phyloP scores from a whole-genome alignment of 2,888 invertebrate genomes.

The Polymixis flavicincta region DNA sequence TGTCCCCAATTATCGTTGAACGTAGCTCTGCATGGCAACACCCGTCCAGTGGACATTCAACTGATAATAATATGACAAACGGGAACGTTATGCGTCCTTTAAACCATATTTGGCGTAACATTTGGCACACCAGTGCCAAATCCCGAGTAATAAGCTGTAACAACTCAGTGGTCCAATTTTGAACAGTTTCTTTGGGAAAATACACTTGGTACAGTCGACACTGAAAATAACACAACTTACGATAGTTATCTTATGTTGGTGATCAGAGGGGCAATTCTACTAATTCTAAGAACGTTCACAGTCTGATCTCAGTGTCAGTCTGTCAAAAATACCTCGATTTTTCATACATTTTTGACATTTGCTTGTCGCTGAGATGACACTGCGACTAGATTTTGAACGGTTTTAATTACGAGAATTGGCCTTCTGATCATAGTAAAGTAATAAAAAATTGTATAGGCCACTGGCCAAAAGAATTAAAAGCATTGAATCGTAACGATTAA shows the following conservation, averaged over 20 bases:
- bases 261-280: too few relatives aligned
- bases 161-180: slow-evolving; percentile 57
- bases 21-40: slow-evolving; percentile 3
- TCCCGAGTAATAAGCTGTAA: slow-evolving; percentile 58
- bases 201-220: slow-evolving; percentile 3
- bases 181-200: slow-evolving; percentile 32
- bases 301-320: too few relatives aligned
- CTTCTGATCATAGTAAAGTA: background rate
- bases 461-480: background rate
- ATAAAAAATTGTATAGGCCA: background rate
- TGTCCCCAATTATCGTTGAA: slow-evolving; percentile 26
- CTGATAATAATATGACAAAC: slow-evolving; percentile 59
- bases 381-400: too few relatives aligned
- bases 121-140: slow-evolving; percentile 58
- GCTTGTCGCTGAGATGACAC: too few relatives aligned
- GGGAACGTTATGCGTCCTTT: slow-evolving; percentile 61
- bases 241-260: background rate
- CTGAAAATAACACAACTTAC: background rate
- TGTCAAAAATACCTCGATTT: too few relatives aligned
- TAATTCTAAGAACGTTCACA: too few relatives aligned
- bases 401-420: too few relatives aligned
- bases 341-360: too few relatives aligned
- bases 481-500: background rate
- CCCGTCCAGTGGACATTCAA: slow-evolving; percentile 29
- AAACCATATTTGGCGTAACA: slow-evolving; percentile 64